Base-by-base conservation (phyloP, 2,888 invertebrate genomes). In the Agriopis leucophaearia region DNA sequence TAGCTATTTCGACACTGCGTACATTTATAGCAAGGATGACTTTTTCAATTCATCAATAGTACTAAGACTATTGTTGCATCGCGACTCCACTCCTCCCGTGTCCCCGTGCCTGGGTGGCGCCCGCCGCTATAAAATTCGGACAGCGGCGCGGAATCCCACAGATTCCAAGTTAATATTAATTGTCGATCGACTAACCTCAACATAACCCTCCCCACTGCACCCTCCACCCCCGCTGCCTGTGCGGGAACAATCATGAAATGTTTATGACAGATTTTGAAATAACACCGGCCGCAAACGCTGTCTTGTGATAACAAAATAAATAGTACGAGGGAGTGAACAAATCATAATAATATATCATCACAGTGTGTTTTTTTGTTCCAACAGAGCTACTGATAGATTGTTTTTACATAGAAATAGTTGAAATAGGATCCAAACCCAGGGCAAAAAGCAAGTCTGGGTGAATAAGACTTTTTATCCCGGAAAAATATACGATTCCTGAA, bases 41-140 rank as follows among this genome's bases (percentile, higher is more conserved):
- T 27, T 27, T 27, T 27, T 27, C 42, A 12, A 10, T 12, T 9
- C 42, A 10, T 42, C 12, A 42, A 42, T 13, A 5, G 13, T 7
- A 44, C 4, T n/a, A 44, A n/a, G n/a, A 13, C 15, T 10, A 36
- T 8, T 2, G 12, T 15, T 42, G 27, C 0, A 64, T 35, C 54
- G 15, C 80, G 52, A 63, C 88, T 92, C 90, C 73, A 86, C 57
- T 0, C 9, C 0, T 51, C 9, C 71, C 44, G 47, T 84, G 78
- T 77, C 13, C 85, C 78, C 68, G 87, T 77, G 91, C 91, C 85
- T 92, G 93, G 93, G 93, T 92, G 93, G 93, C 93, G 92, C 92
- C 92, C 87, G 90, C 87, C 91, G 89, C 92, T 91, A 94, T 94
- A 94, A 93, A 94, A 93, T 93, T 93, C 92, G 93, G 92, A 91